phyloP scores from a whole-genome alignment of 2,113 vertebrate genomes.

The Hemicordylus capensis region DNA sequence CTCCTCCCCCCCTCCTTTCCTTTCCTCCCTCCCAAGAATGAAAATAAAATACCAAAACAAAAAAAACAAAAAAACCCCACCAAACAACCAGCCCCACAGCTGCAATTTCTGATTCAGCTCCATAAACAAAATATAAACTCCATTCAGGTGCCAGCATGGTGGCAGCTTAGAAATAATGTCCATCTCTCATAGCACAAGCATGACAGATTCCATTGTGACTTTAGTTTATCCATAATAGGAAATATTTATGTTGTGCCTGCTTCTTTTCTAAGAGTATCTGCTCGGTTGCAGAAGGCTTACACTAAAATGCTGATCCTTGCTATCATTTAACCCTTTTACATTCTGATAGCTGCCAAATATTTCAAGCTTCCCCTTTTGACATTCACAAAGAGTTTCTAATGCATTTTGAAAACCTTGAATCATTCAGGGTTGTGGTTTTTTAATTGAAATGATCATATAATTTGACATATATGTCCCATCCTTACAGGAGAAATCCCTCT shows the following conservation, averaged over 20 bases:
- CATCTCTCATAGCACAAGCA: slow-evolving; percentile 79
- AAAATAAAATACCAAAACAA: slow-evolving; percentile 21
- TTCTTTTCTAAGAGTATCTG: slow-evolving; percentile 67
- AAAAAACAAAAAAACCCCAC: slow-evolving; percentile 34
- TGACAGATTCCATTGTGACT: slow-evolving; percentile 80
- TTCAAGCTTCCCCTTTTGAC: slow-evolving; percentile 45
- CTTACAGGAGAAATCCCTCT: slow-evolving; percentile 27
- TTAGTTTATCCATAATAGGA: slow-evolving; percentile 83
- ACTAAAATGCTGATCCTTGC: slow-evolving; percentile 53
- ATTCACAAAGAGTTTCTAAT: slow-evolving; percentile 31
- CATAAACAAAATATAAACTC: slow-evolving; percentile 83
- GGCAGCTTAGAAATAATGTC: slow-evolving; percentile 77
- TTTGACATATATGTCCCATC: slow-evolving; percentile 27
- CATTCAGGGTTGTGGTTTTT: slow-evolving; percentile 22
- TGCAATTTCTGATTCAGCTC: slow-evolving; percentile 77
- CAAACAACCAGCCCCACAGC: too few species aligned
- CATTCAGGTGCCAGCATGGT: slow-evolving; percentile 75
- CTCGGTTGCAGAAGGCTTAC: slow-evolving; percentile 64
- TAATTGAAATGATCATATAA: slow-evolving; percentile 26
- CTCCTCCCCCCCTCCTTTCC: background rate
- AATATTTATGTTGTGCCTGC: slow-evolving; percentile 77
- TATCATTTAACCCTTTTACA: slow-evolving; percentile 46
- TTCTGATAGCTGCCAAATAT: slow-evolving; percentile 53
- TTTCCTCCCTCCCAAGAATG: background rate
- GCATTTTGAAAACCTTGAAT: slow-evolving; percentile 32